Conservation (phyloP, 2,113 vertebrate genomes). For the Percopsis transmontana region DNA sequence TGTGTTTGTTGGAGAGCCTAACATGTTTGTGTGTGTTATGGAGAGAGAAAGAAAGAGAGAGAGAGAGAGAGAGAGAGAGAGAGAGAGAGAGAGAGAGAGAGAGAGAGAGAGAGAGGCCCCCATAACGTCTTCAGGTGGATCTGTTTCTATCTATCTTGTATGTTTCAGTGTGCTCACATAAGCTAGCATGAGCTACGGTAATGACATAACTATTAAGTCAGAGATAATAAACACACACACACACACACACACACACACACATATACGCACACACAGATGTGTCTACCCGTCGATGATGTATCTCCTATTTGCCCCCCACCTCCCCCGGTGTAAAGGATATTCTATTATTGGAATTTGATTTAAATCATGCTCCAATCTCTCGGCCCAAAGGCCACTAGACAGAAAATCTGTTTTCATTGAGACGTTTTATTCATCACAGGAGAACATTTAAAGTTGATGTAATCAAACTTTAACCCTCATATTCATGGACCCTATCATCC, state of each 20-base stretch:
- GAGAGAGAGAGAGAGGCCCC: neutral
- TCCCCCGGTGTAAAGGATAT: no score
- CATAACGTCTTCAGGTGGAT: no score
- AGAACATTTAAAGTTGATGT: neutral
- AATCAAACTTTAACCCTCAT: neutral
- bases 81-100: neutral
- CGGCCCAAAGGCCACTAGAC: no score
- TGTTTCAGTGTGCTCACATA: no score
- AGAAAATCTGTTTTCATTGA: neutral
- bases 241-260: no score
- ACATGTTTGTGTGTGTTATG: neutral
- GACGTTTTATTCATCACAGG: neutral
- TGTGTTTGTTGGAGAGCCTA: constrained; percentile 13
- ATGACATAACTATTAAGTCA: no score
- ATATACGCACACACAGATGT: neutral
- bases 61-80: neutral
- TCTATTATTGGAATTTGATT: neutral
- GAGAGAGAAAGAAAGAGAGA: neutral
- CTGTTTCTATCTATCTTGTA: no score
- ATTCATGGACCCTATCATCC: neutral
- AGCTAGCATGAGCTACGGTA: no score
- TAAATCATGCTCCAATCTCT: neutral
- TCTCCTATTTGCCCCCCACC: neutral
- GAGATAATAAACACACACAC: no score
- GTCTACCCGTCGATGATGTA: neutral